Conservation (phyloP, 2,113 vertebrate genomes). For the human (Homo sapiens) region GRCh38 chr6:34589501-34590000, state of each 20-base stretch:
- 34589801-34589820: slow-evolving; percentile 31
- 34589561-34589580: slow-evolving; percentile 50
- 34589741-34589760: slow-evolving; percentile 36
- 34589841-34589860: slow-evolving; percentile 53
- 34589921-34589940: slow-evolving; percentile 76
- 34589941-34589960: slow-evolving; percentile 51
- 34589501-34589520: slow-evolving; percentile 46
- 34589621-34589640: rapidly evolving
- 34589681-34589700: neutral
- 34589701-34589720: neutral
- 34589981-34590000: slow-evolving; percentile 66
- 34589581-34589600: slow-evolving; percentile 49
- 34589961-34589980: slow-evolving; percentile 65
- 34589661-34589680: neutral
- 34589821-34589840: slow-evolving; percentile 53
- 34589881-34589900: slow-evolving; percentile 57
- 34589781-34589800: slow-evolving; percentile 45
- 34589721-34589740: slow-evolving; percentile 25
- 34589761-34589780: neutral
- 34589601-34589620: neutral
- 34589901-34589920: slow-evolving; percentile 72
- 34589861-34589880: slow-evolving; percentile 49
- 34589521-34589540: slow-evolving; percentile 52
- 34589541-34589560: slow-evolving; percentile 50
- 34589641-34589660: neutral